Base-by-base conservation (phyloP, 2,888 invertebrate species). In the Macrostomum cliftonense region DNA sequence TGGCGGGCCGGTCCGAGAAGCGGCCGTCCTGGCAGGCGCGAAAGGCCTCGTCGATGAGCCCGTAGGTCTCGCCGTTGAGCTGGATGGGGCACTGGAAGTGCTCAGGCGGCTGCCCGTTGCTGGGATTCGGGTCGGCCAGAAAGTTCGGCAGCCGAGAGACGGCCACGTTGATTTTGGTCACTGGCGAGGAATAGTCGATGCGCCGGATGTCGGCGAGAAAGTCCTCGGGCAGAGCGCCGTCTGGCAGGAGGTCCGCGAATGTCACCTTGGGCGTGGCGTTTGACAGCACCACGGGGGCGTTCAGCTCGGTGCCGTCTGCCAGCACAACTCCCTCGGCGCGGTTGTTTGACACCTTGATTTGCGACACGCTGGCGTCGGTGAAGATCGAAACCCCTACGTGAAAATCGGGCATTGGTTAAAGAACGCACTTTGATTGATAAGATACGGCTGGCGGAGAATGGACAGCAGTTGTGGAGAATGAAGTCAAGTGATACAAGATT, bases 11-110 rank as follows among this genome's bases (percentile, higher is more conserved):
- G 54, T 11, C 55, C 52, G 42, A 21, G 11, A 11, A 55, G 12
- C 12, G 16, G n/a, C n/a, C n/a, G n/a, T n/a, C n/a, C n/a, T n/a
- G n/a, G n/a, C n/a, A n/a, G n/a, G n/a, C n/a, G n/a, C n/a, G n/a
- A n/a, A n/a, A n/a, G n/a, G n/a, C n/a, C n/a, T n/a, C n/a, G n/a
- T n/a, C n/a, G n/a, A n/a, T n/a, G n/a, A n/a, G n/a, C 38, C 58
- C 60, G 13, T 13, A 38, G 49, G 59, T 42, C 58, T 76, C 76
- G 59, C 75, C 73, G 63, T 76, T 76, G 21, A 76, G 57, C 58
- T 76, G 76, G 47, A 76, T 74, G 12, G 76, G 75, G 50, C 73
- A 68, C 52, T 68, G 70, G 60, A 76, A 76, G 52, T 74, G 74
- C 38, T 13, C 12, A 1, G 75, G 74, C 65, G 70, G 66, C 2